A percentile compares a stretch with the other conserved stretches of the same genome.
phyloP scores from a whole-genome alignment of 2,113 vertebrate species.

The Hiodon tergisus region DNA sequence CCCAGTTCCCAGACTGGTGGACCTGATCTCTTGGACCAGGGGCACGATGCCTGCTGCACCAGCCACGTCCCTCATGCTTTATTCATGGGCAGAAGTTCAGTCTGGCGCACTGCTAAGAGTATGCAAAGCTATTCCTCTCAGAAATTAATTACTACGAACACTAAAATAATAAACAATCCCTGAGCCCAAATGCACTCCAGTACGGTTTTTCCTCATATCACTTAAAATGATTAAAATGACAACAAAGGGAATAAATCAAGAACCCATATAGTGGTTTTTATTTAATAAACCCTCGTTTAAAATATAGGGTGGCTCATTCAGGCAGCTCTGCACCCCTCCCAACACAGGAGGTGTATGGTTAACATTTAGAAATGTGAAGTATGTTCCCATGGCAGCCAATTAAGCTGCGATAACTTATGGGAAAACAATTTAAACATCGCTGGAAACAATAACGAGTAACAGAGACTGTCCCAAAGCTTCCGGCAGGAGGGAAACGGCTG shows the following conservation, averaged over 20 bases:
- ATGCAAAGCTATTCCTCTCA: slow-evolving; percentile 19
- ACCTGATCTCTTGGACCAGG: too few species aligned
- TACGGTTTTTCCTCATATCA: not conserved
- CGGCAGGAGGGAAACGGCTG: not conserved
- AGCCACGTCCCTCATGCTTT: not conserved
- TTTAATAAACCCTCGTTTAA: not conserved
- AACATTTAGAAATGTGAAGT: slow-evolving; percentile 25
- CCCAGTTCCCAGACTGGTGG: too few species aligned
- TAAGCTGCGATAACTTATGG: slow-evolving; percentile 27
- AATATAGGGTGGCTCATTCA: not conserved
- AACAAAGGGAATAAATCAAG: not conserved
- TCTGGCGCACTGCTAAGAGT: not conserved
- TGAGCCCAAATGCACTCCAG: slow-evolving; percentile 16
- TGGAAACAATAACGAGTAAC: slow-evolving; percentile 10
- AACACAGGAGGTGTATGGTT: not conserved
- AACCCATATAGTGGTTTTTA: not conserved
- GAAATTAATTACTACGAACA: slow-evolving; percentile 13
- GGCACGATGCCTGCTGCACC: too few species aligned
- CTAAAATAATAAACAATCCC: slow-evolving; percentile 16
- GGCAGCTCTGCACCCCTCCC: too few species aligned
- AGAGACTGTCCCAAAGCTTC: not conserved
- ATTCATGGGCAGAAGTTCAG: not conserved
- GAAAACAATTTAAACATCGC: slow-evolving; percentile 29
- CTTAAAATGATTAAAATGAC: not conserved
- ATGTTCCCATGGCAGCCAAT: slow-evolving; percentile 37